Evolutionary conservation across 2,888 invertebrate genomes (phyloP), one percentile per base, ranked within the genome.

Genomic region (Saturnia pavonia): DNA sequence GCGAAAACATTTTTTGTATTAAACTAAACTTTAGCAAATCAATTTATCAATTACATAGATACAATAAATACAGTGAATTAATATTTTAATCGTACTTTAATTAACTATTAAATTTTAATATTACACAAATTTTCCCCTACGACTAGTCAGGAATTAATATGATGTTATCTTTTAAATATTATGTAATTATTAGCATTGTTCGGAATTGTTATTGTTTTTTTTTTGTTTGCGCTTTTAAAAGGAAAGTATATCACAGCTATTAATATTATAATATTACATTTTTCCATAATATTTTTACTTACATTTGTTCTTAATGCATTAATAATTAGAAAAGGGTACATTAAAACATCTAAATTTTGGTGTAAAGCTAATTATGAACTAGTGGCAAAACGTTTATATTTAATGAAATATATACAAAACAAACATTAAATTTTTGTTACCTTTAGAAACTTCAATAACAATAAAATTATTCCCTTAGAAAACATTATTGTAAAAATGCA

Each of bases 221-320:
- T 74, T 78, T 75, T 75, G 76, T 76, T 81, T 82, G 34, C 74
- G 76, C 76, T 81, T 82, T 85, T 76, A 78, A 84, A 78, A 84
- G 78, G 83, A 88, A 83, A 86, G 88, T 84, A 88, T 93, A 93
- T 93, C 93, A 93, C 93, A 93, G 93, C 91, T 91, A 90, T 89
- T 88, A n/a, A 90, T 86, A 87, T 81, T 88, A 34, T 34, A 84
- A 88, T 80, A 83, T 83, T 89, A 90, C 89, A 80, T 90, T 88
- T 86, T 87, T 77, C 78, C 82, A 78, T 81, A 79, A 78, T 72
- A 74, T 73, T 80, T 79, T 80, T 77, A 79, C 78, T 78, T 75
- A 77, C 79, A 72, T 76, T 77, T 79, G 79, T 80, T 80, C 82
- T 78, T 78, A 78, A 77, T 74, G 71, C 79, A 70, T 60, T 60